Conservation (phyloP, 2,888 invertebrate genomes). For the Trilocha varians region DNA sequence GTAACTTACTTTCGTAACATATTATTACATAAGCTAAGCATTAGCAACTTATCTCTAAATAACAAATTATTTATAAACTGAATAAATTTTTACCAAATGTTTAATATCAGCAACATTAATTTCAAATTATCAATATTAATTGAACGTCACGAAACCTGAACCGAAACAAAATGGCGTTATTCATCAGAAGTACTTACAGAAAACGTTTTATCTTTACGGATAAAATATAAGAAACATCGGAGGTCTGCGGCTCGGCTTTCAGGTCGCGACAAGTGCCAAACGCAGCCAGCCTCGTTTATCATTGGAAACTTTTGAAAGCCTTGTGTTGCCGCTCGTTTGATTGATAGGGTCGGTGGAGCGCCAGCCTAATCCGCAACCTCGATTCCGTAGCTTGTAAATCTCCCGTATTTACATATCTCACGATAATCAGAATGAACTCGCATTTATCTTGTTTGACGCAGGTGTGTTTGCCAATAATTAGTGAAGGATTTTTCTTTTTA, state of each 20-base stretch:
- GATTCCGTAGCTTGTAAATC: background rate
- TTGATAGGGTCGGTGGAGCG: conserved; percentile 1
- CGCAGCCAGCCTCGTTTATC: conserved; percentile 12
- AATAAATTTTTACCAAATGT: too few species aligned
- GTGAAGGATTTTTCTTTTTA: too few species aligned
- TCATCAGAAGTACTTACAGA: background rate
- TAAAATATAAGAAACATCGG: conserved; percentile 3
- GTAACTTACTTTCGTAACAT: too few species aligned
- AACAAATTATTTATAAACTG: too few species aligned
- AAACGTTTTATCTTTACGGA: background rate
- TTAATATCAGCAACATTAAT: too few species aligned
- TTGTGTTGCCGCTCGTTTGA: conserved; percentile 2
- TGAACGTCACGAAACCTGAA: too few species aligned
- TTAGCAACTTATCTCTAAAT: too few species aligned
- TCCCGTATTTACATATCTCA: background rate
- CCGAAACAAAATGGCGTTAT: background rate
- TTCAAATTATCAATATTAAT: too few species aligned
- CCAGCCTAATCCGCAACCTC: background rate
- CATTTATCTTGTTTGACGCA: background rate
- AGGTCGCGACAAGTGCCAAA: conserved; percentile 7
- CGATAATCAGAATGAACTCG: background rate
- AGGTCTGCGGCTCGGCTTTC: conserved; percentile 1
- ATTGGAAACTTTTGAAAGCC: conserved; percentile 10
- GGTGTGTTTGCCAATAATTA: background rate
- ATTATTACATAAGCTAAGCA: too few species aligned